These are phyloP conservation scores for Gasterosteus nipponicus DNA, from an alignment of 2,113 vertebrate species.

Conservation along the genomic window DNA sequence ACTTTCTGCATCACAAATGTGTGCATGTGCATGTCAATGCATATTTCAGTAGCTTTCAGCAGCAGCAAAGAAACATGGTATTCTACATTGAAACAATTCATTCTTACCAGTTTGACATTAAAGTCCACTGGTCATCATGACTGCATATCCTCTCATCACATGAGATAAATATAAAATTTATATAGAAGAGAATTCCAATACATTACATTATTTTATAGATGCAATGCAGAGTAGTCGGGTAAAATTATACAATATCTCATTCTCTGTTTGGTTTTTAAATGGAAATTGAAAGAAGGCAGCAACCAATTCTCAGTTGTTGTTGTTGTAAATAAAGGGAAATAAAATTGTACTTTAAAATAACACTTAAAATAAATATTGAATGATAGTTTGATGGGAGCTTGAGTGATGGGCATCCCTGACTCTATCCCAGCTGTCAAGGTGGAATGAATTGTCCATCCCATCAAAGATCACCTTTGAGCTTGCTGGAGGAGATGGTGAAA, in stretches of 20 bases:
- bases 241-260: not conserved
- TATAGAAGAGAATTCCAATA: constrained; percentile 3
- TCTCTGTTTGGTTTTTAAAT: not conserved
- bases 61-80: constrained; percentile 2
- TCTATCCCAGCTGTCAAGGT: constrained; percentile 72
- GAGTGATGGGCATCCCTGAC: constrained; percentile 75
- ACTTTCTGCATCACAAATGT: too few species aligned
- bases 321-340: not conserved
- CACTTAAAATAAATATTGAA: not conserved
- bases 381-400: constrained; percentile 66
- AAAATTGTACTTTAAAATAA: constrained; percentile 3
- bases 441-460: constrained; percentile 77
- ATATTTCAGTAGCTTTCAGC: constrained; percentile 1
- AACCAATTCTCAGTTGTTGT: not conserved
- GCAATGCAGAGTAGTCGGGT: not conserved
- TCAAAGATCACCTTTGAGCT: constrained; percentile 80
- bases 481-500: constrained; percentile 57
- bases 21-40: not conserved
- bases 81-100: not conserved
- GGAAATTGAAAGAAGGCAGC: not conserved
- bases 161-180: constrained; percentile 25
- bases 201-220: not conserved
- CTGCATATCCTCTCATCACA: not conserved
- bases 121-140: constrained; percentile 15
- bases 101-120: constrained; percentile 7